Conservation (phyloP, 2,888 invertebrate species). For the Stomorhina lunata region DNA sequence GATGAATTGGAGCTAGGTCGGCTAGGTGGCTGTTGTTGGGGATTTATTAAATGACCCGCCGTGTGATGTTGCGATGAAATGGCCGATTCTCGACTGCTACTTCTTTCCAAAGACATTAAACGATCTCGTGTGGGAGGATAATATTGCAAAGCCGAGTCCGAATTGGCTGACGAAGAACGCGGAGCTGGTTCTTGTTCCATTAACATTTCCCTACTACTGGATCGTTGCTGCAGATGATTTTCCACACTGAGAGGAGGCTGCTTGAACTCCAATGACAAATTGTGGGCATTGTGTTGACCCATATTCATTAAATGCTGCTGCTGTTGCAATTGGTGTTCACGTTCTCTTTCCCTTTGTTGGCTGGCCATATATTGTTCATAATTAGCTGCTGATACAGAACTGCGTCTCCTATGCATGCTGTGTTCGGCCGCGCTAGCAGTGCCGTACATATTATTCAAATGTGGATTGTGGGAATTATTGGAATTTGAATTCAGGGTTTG, state of each 20-base stretch:
- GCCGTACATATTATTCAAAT: conserved; percentile 44
- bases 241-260: conserved; percentile 72
- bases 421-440: conserved; percentile 20
- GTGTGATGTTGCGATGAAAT: conserved; percentile 59
- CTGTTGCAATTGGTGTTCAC: conserved; percentile 67
- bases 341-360: conserved; percentile 74
- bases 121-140: conserved; percentile 73
- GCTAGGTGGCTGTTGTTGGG: conserved; percentile 75
- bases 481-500: conserved; percentile 42
- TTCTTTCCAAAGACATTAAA: conserved; percentile 70
- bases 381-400: conserved; percentile 73
- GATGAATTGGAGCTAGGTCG: conserved; percentile 79
- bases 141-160: conserved; percentile 76
- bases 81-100: conserved; percentile 68
- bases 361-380: conserved; percentile 75
- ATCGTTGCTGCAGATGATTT: conserved; percentile 71
- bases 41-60: conserved; percentile 74
- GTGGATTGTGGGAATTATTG: conserved; percentile 51
- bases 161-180: conserved; percentile 77
- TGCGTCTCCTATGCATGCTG: conserved; percentile 70
- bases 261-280: conserved; percentile 74
- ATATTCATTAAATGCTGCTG: conserved; percentile 63
- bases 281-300: conserved; percentile 44
- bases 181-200: conserved; percentile 70
- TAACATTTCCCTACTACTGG: conserved; percentile 73